Base-by-base conservation (phyloP, 1,140 invertebrate genomes). In the Papilio helenus region DNA sequence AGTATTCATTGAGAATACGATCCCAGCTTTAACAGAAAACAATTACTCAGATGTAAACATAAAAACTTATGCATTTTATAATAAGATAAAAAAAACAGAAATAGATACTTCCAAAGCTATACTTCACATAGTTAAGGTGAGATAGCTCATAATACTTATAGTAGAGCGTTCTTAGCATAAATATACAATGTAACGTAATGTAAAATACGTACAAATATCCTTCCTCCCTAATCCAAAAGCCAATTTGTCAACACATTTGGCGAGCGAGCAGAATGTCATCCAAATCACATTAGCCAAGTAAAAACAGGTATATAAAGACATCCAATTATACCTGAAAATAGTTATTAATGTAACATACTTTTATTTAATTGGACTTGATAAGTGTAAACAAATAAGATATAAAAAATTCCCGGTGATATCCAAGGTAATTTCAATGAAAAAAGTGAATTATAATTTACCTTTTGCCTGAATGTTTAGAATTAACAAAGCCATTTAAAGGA, bases 241-340 rank as follows among this genome's bases (percentile, higher is more conserved):
- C 14, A 68, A 4, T 68, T 68, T 68, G 26, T 68, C 61, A 34
- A 68, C 3, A 68, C 61, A 68, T 68, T 68, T 68, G 23, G 61
- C 26, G 14, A 68, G 23, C 61, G 26, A 68, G 14, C 26, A 68
- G 16, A 68, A 68, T 5, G 61, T 68, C 61, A 68, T 68, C 61
- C 61, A 68, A 68, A 68, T 68, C 0, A 29, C 1, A 34, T 68
- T 68, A 68, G 26, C 26, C 23, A 34, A 14, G 16, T 29, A 68
- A 26, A 29, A 68, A 68, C 61, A 68, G 14, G 61, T 68, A 34
- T 68, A 68, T 16, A 68, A 34, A 29, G 61, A 68, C 1, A 68
- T 16, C 23, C 23, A 29, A 16, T 68, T 68, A 34, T 29, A 68
- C 26, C 61, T 68, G 61, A 1, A 68, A 68, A 68, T 3, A 68